Conservation (phyloP, 1,140 invertebrate species). For the Teleogryllus occipitalis region DNA sequence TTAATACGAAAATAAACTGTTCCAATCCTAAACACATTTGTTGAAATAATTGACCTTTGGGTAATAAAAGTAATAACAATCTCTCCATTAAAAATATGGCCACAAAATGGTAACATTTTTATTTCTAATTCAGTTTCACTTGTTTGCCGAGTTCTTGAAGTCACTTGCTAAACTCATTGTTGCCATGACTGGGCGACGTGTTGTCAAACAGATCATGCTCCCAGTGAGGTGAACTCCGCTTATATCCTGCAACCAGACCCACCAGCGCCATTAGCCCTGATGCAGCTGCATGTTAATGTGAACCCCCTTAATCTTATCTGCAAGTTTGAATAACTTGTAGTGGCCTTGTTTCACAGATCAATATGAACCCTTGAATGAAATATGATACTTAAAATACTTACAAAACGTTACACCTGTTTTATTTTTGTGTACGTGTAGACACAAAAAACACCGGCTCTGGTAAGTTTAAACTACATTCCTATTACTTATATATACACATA, state of each 20-base stretch:
- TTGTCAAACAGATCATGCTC: slow-evolving; percentile 17
- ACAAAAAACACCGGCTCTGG: no score
- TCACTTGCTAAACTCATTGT: slow-evolving; percentile 13
- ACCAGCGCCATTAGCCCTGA: neutral
- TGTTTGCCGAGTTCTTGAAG: slow-evolving; percentile 7
- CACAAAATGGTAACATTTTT: neutral
- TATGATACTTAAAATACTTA: no score
- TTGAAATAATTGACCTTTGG: neutral
- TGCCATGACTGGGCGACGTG: slow-evolving; percentile 1
- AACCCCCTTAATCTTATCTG: no score
- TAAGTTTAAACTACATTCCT: no score
- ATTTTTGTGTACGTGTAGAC: no score
- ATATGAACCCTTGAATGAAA: no score
- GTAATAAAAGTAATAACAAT: neutral
- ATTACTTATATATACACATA: no score
- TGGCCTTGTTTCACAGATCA: no score
- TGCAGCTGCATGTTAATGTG: neutral
- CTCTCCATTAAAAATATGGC: neutral
- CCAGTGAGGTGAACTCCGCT: slow-evolving; percentile 15
- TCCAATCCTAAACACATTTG: no score
- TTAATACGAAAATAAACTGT: no score
- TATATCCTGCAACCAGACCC: slow-evolving; percentile 17
- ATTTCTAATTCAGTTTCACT: neutral
- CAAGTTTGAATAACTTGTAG: no score
- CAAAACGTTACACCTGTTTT: no score